Base-by-base conservation (phyloP, 2,888 invertebrate species). In the Pollenia griseotomentosa region DNA sequence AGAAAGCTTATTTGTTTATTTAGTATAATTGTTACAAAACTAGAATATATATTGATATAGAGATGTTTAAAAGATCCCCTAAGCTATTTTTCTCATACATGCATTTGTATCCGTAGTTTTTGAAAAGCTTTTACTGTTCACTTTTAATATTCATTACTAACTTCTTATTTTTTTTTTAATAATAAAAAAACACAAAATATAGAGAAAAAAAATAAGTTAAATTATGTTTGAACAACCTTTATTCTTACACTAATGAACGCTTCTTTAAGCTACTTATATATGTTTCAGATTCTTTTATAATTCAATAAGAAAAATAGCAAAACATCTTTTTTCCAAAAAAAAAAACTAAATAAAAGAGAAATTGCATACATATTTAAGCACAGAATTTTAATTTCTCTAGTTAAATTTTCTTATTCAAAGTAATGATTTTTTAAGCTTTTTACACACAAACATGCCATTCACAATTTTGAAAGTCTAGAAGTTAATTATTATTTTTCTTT, bases 371-470 rank as follows among this genome's bases (percentile, higher is more conserved):
- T 44, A 11, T 65, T 14, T 44, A 0, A 9, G 2, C 10, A 42
- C 2, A 57, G 9, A 40, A 23, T 59, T 59, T 40, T 48, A 5
- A 33, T 48, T 59, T 33, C 33, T 33, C 42, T 23, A 53, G 55
- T 19, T 74, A 48, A 61, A 63, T 42, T 19, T 40, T 9, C 53
- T 42, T 14, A 42, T 65, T 63, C 48, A 66, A 79, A 70, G 78
- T 73, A 81, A 55, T 74, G 48, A 57, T 74, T 40, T 51, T 23
- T 33, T 33, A n/a, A 33, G 33, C 16, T 33, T 40, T 61, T 40
- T 33, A 33, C 33, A 19, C 40, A 55, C 16, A 81, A 59, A 59
- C 82, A 74, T 61, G 66, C 33, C 82, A 82, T 82, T 82, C 75
- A 75, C 59, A 82, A 61, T 53, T 59, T 55, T 53, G 44, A 23